Percentiles rank a stretch among this genome's conserved stretches.
These are phyloP conservation scores for Oreochromis mossambicus DNA, from an alignment of 2,797 vertebrate species.

Conservation along the genomic window DNA sequence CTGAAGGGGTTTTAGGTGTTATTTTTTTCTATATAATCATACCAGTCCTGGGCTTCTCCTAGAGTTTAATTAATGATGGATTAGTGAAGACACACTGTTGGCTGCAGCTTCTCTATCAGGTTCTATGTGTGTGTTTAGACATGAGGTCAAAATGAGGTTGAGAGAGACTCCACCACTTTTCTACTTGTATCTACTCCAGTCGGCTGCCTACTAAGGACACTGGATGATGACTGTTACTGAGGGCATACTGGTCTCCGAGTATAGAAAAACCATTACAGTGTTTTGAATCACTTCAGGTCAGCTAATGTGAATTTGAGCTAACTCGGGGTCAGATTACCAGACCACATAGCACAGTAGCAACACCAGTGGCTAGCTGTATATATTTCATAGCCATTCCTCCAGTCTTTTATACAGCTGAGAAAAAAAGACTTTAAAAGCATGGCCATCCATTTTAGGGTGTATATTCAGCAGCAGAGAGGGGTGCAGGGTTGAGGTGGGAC, in stretches of 20 bases:
- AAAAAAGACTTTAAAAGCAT: conserved; percentile 13
- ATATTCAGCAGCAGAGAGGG: neutral
- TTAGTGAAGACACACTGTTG: neutral
- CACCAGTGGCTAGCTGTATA: neutral
- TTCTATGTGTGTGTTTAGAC: neutral
- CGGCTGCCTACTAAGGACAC: neutral
- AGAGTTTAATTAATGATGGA: conserved; percentile 44
- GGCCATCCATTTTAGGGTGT: neutral
- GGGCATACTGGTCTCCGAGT: neutral
- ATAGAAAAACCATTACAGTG: neutral
- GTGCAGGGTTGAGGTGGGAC: neutral
- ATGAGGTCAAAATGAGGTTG: neutral
- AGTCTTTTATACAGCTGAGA: neutral
- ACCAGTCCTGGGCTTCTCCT: conserved; percentile 17
- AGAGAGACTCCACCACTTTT: neutral
- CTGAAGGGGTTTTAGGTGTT: conserved; percentile 5
- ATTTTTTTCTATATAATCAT: conserved; percentile 31
- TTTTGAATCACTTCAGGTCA: neutral
- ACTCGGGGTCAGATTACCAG: neutral
- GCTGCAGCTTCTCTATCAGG: neutral
- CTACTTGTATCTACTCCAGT: neutral
- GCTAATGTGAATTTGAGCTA: neutral
- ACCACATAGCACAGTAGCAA: neutral
- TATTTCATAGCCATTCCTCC: neutral
- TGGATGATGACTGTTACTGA: neutral